Evolutionary conservation across 2,113 vertebrate genomes (phyloP).

Genomic region (Phalacrocorax aristotelis): DNA sequence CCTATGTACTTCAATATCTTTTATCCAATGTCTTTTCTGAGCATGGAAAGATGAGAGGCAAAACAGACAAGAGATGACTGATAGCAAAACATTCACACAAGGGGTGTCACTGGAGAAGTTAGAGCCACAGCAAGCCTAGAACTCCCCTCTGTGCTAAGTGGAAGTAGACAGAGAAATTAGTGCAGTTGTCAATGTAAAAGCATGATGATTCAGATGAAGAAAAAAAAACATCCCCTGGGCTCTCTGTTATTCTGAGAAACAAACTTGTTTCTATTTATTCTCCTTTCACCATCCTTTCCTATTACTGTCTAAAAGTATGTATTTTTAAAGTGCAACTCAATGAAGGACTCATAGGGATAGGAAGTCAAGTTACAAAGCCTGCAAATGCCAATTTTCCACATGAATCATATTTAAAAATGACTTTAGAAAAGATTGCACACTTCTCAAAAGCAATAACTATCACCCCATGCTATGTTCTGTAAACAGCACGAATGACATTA

Average conservation of each 20-base stretch:
- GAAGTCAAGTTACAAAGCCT: background rate
- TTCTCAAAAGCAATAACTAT: slow-evolving; percentile 43
- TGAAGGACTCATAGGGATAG: background rate
- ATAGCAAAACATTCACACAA: background rate
- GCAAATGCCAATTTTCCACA: slow-evolving; percentile 19
- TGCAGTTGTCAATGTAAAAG: background rate
- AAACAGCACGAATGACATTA: slow-evolving; percentile 4
- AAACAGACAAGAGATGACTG: background rate
- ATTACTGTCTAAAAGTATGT: background rate
- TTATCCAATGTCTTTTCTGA: background rate
- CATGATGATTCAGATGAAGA: background rate
- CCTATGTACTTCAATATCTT: background rate
- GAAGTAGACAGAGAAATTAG: background rate
- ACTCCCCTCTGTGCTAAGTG: background rate
- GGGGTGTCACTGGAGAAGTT: background rate
- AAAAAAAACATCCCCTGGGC: background rate
- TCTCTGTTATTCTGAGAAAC: background rate
- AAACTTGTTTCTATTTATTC: background rate
- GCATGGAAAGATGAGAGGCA: background rate
- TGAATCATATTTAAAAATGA: slow-evolving; percentile 19
- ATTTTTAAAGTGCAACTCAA: background rate
- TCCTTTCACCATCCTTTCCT: background rate
- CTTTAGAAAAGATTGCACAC: slow-evolving; percentile 14
- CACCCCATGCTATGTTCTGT: slow-evolving; percentile 29
- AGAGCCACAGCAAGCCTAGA: background rate